Conservation (phyloP, 2,113 vertebrate species). For the Python bivittatus region DNA sequence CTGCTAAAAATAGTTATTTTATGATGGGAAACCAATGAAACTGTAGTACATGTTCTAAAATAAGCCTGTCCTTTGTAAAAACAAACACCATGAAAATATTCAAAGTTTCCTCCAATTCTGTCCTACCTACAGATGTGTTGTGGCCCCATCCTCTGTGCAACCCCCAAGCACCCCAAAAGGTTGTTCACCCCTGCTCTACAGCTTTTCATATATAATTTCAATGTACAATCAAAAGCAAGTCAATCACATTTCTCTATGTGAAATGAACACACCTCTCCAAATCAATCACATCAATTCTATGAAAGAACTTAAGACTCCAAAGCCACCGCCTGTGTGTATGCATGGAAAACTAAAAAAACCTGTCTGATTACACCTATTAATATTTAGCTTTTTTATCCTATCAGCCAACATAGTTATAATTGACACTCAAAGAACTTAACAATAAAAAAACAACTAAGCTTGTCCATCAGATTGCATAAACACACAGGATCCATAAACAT, state of each 20-base stretch:
- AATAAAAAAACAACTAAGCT: constrained; percentile 16
- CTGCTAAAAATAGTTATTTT: background rate
- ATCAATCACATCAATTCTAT: background rate
- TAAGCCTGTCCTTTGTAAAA: background rate
- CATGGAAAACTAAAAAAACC: background rate
- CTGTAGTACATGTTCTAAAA: background rate
- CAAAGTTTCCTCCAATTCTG: background rate
- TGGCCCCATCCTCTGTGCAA: background rate
- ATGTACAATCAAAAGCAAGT: background rate
- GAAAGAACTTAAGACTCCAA: background rate
- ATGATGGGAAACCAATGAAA: background rate
- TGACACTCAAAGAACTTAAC: constrained; percentile 2
- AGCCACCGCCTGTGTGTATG: background rate
- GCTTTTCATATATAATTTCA: background rate
- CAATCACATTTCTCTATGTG: background rate
- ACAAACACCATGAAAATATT: background rate
- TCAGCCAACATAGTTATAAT: background rate
- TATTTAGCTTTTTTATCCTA: background rate
- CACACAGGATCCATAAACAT: constrained; percentile 10
- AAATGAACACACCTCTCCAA: background rate
- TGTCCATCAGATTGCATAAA: constrained; percentile 15
- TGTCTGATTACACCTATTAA: background rate
- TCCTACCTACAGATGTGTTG: background rate
- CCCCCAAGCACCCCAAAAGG: background rate
- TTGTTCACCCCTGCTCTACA: background rate